These are phyloP conservation scores for Escarpia spicata DNA, from an alignment of 2,888 invertebrate genomes.

Conservation along the genomic window DNA sequence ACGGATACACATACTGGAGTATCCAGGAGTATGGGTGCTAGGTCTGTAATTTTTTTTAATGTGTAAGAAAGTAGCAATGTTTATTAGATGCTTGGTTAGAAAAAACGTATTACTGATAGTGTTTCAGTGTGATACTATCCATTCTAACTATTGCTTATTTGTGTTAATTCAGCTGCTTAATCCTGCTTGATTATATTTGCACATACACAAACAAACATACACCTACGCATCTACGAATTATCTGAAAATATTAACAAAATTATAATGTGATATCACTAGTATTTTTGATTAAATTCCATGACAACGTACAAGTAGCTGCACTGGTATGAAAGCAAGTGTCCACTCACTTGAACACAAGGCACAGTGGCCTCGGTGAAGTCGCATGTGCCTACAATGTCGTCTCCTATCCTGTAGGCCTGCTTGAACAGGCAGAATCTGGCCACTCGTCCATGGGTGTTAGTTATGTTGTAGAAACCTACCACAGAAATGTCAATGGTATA, in stretches of 20 bases:
- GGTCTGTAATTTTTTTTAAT: no score
- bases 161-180: background rate
- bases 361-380: constrained; percentile 92
- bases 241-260: background rate
- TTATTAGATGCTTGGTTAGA: no score
- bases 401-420: constrained; percentile 94
- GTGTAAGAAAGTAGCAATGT: no score
- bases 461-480: constrained; percentile 68
- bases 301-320: background rate
- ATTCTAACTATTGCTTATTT: background rate
- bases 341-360: constrained; percentile 76
- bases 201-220: background rate
- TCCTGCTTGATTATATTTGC: background rate
- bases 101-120: background rate
- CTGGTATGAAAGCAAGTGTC: background rate
- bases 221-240: background rate
- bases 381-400: constrained; percentile 96
- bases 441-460: constrained; percentile 85
- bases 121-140: background rate
- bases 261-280: background rate
- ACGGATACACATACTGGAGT: no score
- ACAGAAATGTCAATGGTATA: constrained; percentile 28
- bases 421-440: constrained; percentile 94
- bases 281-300: background rate
- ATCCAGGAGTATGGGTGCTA: no score